phyloP scores from a whole-genome alignment of 2,113 vertebrate genomes.

The Castor canadensis region DNA sequence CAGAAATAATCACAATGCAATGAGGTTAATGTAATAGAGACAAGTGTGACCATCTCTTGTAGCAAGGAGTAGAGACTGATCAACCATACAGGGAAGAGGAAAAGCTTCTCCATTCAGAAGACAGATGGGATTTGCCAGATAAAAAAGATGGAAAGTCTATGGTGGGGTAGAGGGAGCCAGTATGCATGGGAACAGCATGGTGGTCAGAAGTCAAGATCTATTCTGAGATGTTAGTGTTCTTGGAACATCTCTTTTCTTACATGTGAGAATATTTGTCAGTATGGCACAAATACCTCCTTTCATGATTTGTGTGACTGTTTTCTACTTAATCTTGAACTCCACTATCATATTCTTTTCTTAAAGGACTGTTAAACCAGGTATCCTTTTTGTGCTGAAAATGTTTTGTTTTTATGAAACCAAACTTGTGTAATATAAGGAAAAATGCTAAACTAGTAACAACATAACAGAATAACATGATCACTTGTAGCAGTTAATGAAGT shows the following conservation, averaged over 20 bases:
- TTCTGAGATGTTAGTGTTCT: not conserved
- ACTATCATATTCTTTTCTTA: not conserved
- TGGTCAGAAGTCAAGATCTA: not conserved
- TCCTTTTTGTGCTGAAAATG: not conserved
- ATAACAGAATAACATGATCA: constrained; percentile 1
- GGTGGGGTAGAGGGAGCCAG: not conserved
- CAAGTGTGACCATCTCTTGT: not conserved
- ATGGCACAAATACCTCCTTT: not conserved
- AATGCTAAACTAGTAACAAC: constrained; percentile 1
- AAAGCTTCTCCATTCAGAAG: not conserved
- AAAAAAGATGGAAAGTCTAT: not conserved
- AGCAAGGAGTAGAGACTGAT: not conserved
- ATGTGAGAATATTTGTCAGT: not conserved
- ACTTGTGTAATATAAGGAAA: not conserved
- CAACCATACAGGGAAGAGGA: not conserved
- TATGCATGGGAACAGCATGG: too few species aligned
- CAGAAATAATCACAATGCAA: not conserved
- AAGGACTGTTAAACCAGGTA: not conserved
- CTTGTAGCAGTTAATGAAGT: constrained; percentile 4
- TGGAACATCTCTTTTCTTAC: not conserved
- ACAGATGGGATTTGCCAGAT: not conserved
- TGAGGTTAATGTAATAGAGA: not conserved
- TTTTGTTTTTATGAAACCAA: not conserved
- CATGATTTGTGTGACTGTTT: not conserved
- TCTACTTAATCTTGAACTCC: not conserved